Percentiles rank a stretch among this genome's conserved stretches.
Evolutionary conservation across 2,797 vertebrate species (phyloP).

Genomic region (Pangasius macronema): DNA sequence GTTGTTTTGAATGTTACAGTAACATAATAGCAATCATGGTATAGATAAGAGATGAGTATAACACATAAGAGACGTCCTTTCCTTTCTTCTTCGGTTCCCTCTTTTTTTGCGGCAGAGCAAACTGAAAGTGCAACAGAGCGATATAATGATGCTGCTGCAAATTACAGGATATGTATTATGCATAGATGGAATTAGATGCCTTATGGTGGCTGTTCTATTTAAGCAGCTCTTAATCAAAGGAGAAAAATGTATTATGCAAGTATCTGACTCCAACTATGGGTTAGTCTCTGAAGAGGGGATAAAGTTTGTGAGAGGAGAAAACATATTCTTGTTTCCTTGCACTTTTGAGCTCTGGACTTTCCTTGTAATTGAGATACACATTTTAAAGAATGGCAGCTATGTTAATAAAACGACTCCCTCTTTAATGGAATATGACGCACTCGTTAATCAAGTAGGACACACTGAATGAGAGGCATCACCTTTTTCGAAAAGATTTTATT

Average conservation of each 20-base stretch:
- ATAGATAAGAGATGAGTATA: neutral
- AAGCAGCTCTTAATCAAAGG: slow-evolving; percentile 26
- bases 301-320: neutral
- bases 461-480: neutral
- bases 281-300: neutral
- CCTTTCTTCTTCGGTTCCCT: neutral
- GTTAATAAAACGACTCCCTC: neutral
- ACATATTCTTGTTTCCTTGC: neutral
- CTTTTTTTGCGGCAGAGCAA: neutral
- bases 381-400: neutral
- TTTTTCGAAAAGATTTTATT: neutral
- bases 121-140: neutral
- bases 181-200: slow-evolving; percentile 12
- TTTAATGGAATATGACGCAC: neutral
- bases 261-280: neutral
- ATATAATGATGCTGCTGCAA: slow-evolving; percentile 14
- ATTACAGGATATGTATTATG: slow-evolving; percentile 27
- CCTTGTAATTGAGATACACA: neutral
- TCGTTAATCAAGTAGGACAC: neutral
- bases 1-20: neutral
- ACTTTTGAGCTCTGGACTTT: neutral
- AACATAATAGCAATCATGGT: neutral
- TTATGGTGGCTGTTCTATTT: slow-evolving; percentile 23
- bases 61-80: neutral
- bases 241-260: slow-evolving; percentile 18